These are phyloP conservation scores for Limulus polyphemus DNA, from an alignment of 2,888 invertebrate species.

Conservation along the genomic window DNA sequence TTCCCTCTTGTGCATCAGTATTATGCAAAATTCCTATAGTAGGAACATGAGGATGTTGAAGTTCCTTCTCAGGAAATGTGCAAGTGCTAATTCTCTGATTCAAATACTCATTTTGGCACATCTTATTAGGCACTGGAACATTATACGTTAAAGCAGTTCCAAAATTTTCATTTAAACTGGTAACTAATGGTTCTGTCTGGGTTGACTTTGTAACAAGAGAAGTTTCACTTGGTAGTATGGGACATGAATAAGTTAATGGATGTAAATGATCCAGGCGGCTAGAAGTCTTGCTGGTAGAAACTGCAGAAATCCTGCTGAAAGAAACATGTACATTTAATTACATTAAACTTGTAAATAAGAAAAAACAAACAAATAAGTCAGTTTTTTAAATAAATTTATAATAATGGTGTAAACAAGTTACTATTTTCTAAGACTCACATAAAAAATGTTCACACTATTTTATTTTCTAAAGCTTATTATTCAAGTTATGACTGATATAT, in stretches of 20 bases:
- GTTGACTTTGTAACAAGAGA: slow-evolving; percentile 20
- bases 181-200: slow-evolving; percentile 19
- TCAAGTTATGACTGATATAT: too few species aligned
- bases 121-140: not conserved
- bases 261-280: slow-evolving; percentile 18
- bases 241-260: slow-evolving; percentile 16
- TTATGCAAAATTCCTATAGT: too few species aligned
- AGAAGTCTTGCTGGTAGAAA: slow-evolving; percentile 19
- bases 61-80: not conserved
- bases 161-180: slow-evolving; percentile 5
- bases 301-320: slow-evolving; percentile 13
- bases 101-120: too few species aligned
- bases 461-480: too few species aligned
- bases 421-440: too few species aligned
- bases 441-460: too few species aligned
- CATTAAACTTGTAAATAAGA: too few species aligned
- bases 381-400: too few species aligned
- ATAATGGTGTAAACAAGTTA: too few species aligned
- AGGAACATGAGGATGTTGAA: not conserved
- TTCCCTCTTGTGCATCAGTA: not conserved
- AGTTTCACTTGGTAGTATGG: slow-evolving; percentile 22
- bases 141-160: not conserved
- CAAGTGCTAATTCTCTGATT: not conserved
- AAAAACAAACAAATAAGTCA: too few species aligned
- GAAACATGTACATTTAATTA: not conserved